phyloP scores from a whole-genome alignment of 2,888 invertebrate genomes.

The Oscheius sp. region DNA sequence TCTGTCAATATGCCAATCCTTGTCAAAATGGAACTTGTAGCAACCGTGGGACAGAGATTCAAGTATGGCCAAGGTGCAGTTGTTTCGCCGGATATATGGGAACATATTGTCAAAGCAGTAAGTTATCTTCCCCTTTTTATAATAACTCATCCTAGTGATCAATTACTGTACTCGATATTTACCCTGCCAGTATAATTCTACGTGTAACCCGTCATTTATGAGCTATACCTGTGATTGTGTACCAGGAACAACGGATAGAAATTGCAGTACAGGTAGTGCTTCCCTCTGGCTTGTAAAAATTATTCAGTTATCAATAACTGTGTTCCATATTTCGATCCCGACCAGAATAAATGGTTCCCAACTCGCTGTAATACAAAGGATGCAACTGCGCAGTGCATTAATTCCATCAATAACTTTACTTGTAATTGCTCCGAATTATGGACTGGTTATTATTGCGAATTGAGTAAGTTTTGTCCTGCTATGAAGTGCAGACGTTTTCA shows the following conservation, averaged over 20 bases:
- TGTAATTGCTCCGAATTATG: slow-evolving; percentile 52
- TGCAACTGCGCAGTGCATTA: slow-evolving; percentile 25
- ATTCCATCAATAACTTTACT: slow-evolving; percentile 32
- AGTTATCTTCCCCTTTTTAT: not conserved
- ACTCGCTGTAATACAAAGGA: slow-evolving; percentile 29
- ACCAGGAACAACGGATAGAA: not conserved
- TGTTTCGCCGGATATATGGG: slow-evolving; percentile 15
- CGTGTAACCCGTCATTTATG: slow-evolving; percentile 39
- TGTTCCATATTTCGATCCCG: not conserved
- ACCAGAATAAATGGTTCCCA: not conserved
- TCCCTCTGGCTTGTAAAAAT: not conserved
- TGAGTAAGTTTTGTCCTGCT: slow-evolving; percentile 31
- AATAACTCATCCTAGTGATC: not conserved
- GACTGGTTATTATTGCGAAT: slow-evolving; percentile 46
- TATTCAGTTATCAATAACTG: slow-evolving; percentile 16
- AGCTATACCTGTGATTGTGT: slow-evolving; percentile 1
- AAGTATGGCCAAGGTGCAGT: slow-evolving; percentile 7
- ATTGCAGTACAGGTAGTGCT: not conserved
- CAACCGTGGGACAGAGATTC: not conserved
- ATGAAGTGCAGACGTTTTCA: not conserved
- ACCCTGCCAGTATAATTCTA: slow-evolving; percentile 45
- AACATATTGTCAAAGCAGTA: slow-evolving; percentile 4
- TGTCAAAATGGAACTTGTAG: slow-evolving; percentile 14
- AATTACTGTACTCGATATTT: slow-evolving; percentile 35
- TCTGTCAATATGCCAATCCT: slow-evolving; percentile 23